These are phyloP conservation scores for Cnemophilus loriae DNA, from an alignment of 2,113 vertebrate species.

Conservation along the genomic window DNA sequence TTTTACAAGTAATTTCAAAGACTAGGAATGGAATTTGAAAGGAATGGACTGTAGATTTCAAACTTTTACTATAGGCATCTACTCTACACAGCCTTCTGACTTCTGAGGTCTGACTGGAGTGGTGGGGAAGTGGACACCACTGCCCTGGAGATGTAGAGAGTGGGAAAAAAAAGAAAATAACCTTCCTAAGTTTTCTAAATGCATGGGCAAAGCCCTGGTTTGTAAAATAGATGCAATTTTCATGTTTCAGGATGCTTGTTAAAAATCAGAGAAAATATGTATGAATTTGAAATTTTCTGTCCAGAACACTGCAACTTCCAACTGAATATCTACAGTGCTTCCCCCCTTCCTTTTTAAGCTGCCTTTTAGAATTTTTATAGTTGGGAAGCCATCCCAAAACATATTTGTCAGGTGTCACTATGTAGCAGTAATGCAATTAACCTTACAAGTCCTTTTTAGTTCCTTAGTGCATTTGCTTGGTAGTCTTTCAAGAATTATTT, in stretches of 20 bases:
- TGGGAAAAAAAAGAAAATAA: background rate
- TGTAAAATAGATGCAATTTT: background rate
- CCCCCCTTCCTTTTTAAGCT: accelerated
- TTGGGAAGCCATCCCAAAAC: background rate
- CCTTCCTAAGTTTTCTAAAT: background rate
- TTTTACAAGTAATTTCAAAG: background rate
- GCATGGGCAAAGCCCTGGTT: background rate
- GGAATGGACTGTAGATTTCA: background rate
- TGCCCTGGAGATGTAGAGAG: background rate
- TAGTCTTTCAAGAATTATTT: slow-evolving; percentile 6
- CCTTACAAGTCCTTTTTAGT: background rate
- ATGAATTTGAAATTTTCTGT: background rate
- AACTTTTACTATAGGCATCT: background rate
- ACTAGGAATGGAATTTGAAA: background rate
- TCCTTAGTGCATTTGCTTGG: background rate
- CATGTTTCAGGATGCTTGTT: background rate
- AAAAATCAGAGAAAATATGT: background rate
- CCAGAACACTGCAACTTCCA: background rate
- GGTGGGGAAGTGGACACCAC: background rate
- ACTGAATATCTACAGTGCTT: background rate
- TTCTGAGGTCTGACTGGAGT: background rate
- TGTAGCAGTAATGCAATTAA: background rate
- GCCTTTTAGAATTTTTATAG: background rate
- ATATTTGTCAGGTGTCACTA: background rate
- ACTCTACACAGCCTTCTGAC: background rate